Evolutionary conservation across 2,113 vertebrate genomes (phyloP).

Genomic region (Petaurus breviceps): DNA sequence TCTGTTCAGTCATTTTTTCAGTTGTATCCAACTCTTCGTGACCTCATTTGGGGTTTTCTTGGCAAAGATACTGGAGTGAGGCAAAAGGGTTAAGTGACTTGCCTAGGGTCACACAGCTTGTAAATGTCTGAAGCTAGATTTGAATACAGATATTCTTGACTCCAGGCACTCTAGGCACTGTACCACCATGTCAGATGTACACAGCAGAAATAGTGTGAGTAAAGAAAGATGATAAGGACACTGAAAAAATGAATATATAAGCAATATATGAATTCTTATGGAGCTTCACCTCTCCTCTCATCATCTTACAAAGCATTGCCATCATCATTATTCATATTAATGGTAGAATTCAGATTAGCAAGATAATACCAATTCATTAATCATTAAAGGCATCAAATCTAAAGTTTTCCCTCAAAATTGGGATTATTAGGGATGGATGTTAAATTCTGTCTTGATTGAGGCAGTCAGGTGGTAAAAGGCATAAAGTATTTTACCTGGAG

Average conservation of each 20-base stretch:
- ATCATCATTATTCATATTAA: not conserved
- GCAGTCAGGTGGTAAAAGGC: no score
- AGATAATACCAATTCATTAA: not conserved
- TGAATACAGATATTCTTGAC: not conserved
- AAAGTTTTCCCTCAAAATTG: not conserved
- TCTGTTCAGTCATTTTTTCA: not conserved
- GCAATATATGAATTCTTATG: not conserved
- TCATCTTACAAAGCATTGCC: not conserved
- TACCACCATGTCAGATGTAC: not conserved
- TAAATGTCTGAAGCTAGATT: not conserved
- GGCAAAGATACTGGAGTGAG: not conserved
- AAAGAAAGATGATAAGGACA: not conserved
- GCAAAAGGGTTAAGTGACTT: no score
- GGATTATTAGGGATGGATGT: not conserved
- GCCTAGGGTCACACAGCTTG: not conserved
- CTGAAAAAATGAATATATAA: not conserved
- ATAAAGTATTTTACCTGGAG: not conserved
- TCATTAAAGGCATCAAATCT: no score
- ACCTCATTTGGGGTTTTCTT: not conserved
- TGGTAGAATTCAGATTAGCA: not conserved
- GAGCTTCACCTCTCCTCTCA: not conserved
- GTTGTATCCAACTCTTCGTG: not conserved
- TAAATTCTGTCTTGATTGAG: no score
- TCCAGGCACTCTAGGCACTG: no score
- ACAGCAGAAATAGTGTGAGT: not conserved